Evolutionary conservation across 2,797 vertebrate species (phyloP).

Genomic region (Helarctos malayanus): DNA sequence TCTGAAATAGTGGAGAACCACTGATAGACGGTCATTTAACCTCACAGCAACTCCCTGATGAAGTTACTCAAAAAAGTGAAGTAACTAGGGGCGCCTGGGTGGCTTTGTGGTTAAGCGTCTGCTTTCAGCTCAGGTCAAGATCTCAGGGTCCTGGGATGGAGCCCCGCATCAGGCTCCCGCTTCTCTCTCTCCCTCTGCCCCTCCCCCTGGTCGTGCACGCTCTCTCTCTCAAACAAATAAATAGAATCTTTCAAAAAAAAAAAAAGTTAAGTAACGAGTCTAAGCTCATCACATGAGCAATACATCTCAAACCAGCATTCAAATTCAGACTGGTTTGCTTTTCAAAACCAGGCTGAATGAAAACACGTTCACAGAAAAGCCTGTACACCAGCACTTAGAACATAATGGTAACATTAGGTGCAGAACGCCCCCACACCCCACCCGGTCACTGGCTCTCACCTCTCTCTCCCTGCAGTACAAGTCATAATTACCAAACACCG

Average conservation of each 20-base stretch:
- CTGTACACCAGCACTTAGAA: not conserved
- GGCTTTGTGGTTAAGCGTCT: not conserved
- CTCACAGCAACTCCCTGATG: not conserved
- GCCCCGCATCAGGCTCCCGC: rapidly evolving
- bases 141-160: not conserved
- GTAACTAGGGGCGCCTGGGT: not conserved
- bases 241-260: not conserved
- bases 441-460: too few species aligned
- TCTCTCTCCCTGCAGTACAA: too few species aligned
- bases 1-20: not conserved
- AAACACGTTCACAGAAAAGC: not conserved
- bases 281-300: not conserved
- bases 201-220: too few species aligned
- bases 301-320: not conserved
- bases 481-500: not conserved
- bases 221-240: not conserved
- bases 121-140: not conserved
- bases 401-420: too few species aligned
- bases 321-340: not conserved
- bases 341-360: not conserved
- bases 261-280: not conserved
- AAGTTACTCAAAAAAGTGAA: not conserved
- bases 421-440: too few species aligned
- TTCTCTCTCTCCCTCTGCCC: not conserved
- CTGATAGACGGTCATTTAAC: not conserved